phyloP scores from a whole-genome alignment of 2,888 invertebrate genomes.

The Macroteleia sp. region DNA sequence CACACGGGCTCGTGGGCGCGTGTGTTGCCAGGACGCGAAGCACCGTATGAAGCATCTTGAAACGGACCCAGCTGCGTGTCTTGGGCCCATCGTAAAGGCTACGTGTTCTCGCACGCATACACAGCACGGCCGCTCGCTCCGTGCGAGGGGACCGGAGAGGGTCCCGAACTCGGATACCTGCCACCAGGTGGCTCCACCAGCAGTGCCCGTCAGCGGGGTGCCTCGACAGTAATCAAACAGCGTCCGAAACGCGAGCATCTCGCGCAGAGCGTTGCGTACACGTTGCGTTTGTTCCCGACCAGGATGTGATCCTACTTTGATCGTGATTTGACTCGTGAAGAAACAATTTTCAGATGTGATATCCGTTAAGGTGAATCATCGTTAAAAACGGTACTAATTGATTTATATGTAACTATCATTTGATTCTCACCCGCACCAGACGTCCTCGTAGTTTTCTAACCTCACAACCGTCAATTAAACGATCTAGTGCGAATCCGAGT shows the following conservation, averaged over 20 bases:
- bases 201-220: conserved; percentile 86
- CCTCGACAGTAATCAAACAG: conserved; percentile 87
- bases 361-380: neutral
- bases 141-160: conserved; percentile 84
- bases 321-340: conserved; percentile 35
- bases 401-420: conserved; percentile 8
- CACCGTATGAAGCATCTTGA: no score
- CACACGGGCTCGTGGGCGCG: no score
- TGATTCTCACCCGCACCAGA: conserved; percentile 6
- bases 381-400: neutral
- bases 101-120: conserved; percentile 83
- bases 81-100: conserved; percentile 77
- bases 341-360: conserved; percentile 30
- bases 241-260: conserved; percentile 87
- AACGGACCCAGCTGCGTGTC: no score
- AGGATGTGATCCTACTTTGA: conserved; percentile 43
- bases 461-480: conserved; percentile 41
- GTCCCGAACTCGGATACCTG: conserved; percentile 78
- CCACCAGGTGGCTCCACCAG: conserved; percentile 87
- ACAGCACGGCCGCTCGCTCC: conserved; percentile 71
- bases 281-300: conserved; percentile 39
- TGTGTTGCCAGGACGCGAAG: no score
- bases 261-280: conserved; percentile 58
- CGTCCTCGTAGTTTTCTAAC: conserved; percentile 5
- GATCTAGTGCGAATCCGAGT: neutral